phyloP scores from a whole-genome alignment of 2,797 vertebrate species.

The Crypturellus tataupa region DNA sequence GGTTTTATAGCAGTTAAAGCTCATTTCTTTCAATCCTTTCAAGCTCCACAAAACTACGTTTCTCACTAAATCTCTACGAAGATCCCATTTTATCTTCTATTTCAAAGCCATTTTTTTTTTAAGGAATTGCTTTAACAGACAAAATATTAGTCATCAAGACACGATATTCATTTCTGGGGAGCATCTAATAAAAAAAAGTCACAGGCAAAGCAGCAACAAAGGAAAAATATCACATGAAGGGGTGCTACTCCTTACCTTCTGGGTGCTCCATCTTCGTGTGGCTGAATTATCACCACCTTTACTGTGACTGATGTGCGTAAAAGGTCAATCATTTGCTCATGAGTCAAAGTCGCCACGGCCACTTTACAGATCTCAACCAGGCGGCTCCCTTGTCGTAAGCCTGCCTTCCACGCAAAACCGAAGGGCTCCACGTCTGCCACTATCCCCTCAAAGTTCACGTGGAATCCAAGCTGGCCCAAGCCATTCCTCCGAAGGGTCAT shows the following conservation, averaged over 20 bases:
- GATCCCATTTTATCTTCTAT: not conserved
- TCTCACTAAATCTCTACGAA: not conserved
- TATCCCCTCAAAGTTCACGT: conserved; percentile 97
- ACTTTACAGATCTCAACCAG: conserved; percentile 99
- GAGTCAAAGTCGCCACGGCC: conserved; percentile 94
- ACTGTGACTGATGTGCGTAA: conserved; percentile 93
- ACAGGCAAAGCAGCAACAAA: not conserved
- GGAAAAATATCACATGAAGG: rapidly evolving
- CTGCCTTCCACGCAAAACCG: conserved; percentile 97
- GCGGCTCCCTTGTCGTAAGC: conserved; percentile 94
- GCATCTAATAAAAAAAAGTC: not conserved
- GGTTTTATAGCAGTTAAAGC: not conserved
- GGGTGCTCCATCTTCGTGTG: conserved; percentile 92
- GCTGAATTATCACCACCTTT: conserved; percentile 97
- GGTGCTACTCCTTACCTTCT: conserved; percentile 85
- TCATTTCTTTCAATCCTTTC: not conserved
- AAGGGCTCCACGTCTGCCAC: conserved; percentile 97
- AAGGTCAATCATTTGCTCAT: conserved; percentile 98
- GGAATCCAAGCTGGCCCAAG: conserved; percentile 96
- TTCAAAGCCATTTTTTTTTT: not conserved
- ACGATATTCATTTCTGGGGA: not conserved
- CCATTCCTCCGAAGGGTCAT: conserved; percentile 93
- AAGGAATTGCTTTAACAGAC: not conserved
- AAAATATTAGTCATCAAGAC: not conserved
- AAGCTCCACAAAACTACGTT: not conserved